phyloP scores from a whole-genome alignment of 2,797 vertebrate genomes.

The Dallia pectoralis region DNA sequence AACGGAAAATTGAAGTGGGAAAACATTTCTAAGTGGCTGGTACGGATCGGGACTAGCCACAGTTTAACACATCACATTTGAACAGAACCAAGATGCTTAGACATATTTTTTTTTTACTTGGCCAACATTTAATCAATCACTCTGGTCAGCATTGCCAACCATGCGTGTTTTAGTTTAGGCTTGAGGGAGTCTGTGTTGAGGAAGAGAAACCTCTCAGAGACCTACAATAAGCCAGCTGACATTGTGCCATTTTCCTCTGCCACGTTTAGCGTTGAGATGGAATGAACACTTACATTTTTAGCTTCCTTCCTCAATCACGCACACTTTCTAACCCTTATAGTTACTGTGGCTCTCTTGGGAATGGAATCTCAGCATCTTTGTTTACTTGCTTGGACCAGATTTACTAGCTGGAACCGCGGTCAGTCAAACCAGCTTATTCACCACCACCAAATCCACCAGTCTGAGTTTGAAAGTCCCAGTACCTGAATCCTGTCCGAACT shows the following conservation, averaged over 20 bases:
- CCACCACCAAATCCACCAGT: background rate
- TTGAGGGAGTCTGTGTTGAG: background rate
- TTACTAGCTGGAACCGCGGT: background rate
- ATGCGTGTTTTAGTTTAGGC: background rate
- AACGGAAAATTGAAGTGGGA: background rate
- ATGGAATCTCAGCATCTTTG: background rate
- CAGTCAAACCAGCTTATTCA: background rate
- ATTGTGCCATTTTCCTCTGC: constrained; percentile 4
- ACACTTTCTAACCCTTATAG: background rate
- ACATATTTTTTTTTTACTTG: background rate
- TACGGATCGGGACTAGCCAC: background rate
- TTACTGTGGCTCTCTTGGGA: constrained; percentile 4
- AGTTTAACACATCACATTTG: background rate
- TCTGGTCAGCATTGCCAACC: background rate
- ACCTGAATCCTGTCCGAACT: no score
- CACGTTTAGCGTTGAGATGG: background rate
- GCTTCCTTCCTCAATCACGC: background rate
- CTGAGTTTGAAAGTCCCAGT: no score
- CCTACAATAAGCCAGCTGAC: background rate
- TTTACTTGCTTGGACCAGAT: no score
- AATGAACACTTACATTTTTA: background rate
- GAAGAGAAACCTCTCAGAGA: background rate
- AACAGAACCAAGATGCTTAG: background rate
- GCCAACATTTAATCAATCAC: background rate
- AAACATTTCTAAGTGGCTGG: background rate